These are phyloP conservation scores for Branchinecta lynchi DNA, from an alignment of 1,140 invertebrate species.

Conservation along the genomic window DNA sequence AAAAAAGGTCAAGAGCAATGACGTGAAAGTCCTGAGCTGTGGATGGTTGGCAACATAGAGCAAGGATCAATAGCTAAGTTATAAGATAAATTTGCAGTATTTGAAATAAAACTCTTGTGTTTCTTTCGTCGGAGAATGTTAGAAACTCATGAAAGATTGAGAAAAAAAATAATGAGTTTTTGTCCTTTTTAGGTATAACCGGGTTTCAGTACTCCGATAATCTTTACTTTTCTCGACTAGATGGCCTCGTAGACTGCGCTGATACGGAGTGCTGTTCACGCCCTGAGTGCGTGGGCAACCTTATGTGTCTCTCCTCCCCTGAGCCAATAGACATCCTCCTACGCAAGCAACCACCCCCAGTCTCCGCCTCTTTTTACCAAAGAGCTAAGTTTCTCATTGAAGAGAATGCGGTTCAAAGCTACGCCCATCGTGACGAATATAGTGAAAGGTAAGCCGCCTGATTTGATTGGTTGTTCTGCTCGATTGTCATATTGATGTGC, in stretches of 20 bases:
- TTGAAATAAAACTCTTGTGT: too few species aligned
- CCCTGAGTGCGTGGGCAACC: constrained; percentile 63
- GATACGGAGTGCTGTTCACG: constrained; percentile 84
- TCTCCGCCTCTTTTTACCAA: constrained; percentile 94
- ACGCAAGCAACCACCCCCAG: constrained; percentile 83
- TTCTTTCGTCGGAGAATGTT: too few species aligned
- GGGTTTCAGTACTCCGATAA: too few species aligned
- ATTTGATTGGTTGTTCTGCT: constrained; percentile 9
- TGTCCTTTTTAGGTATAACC: too few species aligned
- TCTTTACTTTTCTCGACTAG: constrained; percentile 37
- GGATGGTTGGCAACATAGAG: too few species aligned
- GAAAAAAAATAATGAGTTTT: too few species aligned
- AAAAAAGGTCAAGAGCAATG: too few species aligned
- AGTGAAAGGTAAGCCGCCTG: constrained; percentile 76
- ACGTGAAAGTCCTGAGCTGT: too few species aligned
- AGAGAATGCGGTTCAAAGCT: constrained; percentile 94
- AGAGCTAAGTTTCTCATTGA: constrained; percentile 95
- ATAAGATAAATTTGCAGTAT: too few species aligned
- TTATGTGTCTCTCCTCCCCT: constrained; percentile 85
- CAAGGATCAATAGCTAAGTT: too few species aligned
- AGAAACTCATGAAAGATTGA: too few species aligned
- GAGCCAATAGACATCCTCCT: constrained; percentile 88
- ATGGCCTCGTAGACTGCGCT: constrained; percentile 92
- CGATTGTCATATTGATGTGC: background rate
- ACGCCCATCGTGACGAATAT: constrained; percentile 91